Conservation (phyloP, 2,888 invertebrate genomes). For the Leptopilina drosophilae region DNA sequence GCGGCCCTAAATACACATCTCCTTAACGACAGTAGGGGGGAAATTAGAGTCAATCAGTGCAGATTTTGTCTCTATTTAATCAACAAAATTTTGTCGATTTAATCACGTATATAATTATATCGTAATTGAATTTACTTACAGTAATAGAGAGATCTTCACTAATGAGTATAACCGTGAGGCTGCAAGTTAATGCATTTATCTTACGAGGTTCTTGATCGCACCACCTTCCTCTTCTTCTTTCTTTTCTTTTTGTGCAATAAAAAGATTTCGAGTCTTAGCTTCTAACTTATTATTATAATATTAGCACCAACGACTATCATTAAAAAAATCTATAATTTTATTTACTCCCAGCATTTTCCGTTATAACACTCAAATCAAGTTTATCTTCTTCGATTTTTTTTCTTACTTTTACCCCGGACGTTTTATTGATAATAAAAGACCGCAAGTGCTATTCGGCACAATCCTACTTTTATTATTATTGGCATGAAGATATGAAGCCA, state of each 20-base stretch:
- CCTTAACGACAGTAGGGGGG: no score
- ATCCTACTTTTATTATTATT: conserved; percentile 3
- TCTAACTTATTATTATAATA: conserved; percentile 52
- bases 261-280: conserved; percentile 41
- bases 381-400: not conserved
- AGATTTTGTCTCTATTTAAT: not conserved
- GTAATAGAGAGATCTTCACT: not conserved
- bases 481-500: not conserved
- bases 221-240: not conserved
- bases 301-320: conserved; percentile 47
- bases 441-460: conserved; percentile 1
- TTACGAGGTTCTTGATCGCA: conserved; percentile 2
- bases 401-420: no score
- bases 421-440: conserved; percentile 22
- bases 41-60: not conserved
- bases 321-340: conserved; percentile 12
- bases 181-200: conserved; percentile 16
- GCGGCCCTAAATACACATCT: no score
- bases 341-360: not conserved
- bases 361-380: not conserved
- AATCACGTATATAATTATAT: conserved; percentile 18
- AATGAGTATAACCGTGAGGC: conserved; percentile 1
- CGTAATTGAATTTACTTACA: conserved; percentile 10
- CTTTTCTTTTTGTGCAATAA: not conserved
- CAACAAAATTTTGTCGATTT: conserved; percentile 15